Evolutionary conservation across 2,797 vertebrate genomes (phyloP).

Genomic region (Graptemys geographica): DNA sequence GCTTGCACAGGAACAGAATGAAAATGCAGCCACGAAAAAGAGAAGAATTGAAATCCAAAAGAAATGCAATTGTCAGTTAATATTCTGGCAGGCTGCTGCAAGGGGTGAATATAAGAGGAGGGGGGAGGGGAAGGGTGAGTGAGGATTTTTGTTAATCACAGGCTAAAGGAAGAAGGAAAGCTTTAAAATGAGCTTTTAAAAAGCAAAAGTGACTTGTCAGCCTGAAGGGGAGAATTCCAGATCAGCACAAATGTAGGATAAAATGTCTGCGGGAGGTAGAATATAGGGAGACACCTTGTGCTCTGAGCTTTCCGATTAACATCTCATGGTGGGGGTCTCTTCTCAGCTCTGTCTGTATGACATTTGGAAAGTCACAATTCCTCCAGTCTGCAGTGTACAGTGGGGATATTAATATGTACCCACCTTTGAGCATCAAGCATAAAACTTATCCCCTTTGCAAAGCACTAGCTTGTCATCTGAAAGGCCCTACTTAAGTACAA

Average conservation of each 20-base stretch:
- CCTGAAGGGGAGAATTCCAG: slow-evolving; percentile 44
- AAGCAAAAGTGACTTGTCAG: slow-evolving; percentile 47
- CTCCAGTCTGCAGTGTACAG: background rate
- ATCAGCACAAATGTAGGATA: slow-evolving; percentile 20
- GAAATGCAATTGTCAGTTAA: slow-evolving; percentile 67
- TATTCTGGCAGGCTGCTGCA: slow-evolving; percentile 48
- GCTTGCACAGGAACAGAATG: slow-evolving; percentile 25
- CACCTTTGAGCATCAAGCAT: background rate
- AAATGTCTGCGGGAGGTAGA: background rate
- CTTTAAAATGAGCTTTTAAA: slow-evolving; percentile 66
- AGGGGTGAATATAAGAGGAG: slow-evolving; percentile 23
- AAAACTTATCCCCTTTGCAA: background rate
- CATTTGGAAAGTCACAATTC: accelerated
- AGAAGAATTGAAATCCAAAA: slow-evolving; percentile 45
- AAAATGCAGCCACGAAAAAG: slow-evolving; percentile 63
- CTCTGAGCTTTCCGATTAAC: slow-evolving; percentile 43
- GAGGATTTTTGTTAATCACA: slow-evolving; percentile 67
- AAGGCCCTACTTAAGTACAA: background rate
- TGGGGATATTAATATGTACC: background rate
- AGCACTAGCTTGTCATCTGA: accelerated
- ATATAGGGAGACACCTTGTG: slow-evolving; percentile 6
- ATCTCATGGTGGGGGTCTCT: slow-evolving; percentile 6
- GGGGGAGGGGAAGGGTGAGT: slow-evolving; percentile 41
- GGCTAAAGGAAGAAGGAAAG: slow-evolving; percentile 38
- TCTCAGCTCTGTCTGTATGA: background rate